A percentile compares a stretch with the other conserved stretches of the same genome.
Evolutionary conservation across 2,113 vertebrate species (phyloP).

Genomic region (Bungarus multicinctus): DNA sequence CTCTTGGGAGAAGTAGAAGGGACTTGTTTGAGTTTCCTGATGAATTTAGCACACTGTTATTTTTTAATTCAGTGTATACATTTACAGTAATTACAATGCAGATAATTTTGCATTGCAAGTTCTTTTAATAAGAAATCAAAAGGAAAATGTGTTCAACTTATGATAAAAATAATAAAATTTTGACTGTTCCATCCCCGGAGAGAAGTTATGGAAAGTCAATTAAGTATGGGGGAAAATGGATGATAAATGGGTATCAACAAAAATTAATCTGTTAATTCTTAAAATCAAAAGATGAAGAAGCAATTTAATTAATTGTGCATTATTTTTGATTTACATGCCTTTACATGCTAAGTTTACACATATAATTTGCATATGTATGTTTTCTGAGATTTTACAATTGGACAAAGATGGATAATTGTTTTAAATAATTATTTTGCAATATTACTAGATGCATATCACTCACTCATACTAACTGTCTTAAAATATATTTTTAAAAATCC

Average conservation of each 20-base stretch:
- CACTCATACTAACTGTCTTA: not conserved
- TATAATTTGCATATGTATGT: not conserved
- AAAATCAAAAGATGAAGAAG: not conserved
- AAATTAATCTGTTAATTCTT: not conserved
- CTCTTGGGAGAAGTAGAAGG: not conserved
- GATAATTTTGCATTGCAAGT: not conserved
- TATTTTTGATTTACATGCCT: not conserved
- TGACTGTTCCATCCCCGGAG: not conserved
- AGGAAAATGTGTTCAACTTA: not conserved
- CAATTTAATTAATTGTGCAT: not conserved
- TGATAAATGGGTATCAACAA: not conserved
- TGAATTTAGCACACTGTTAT: not conserved
- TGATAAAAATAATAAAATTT: not conserved
- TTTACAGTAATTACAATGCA: not conserved
- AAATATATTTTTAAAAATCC: not conserved
- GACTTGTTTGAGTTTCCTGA: not conserved
- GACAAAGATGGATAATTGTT: not conserved
- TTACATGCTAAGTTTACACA: not conserved
- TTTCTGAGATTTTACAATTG: not conserved
- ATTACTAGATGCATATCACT: not conserved
- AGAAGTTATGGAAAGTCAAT: not conserved
- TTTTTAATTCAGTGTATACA: not conserved
- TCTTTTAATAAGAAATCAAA: not conserved
- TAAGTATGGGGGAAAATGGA: not conserved
- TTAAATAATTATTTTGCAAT: not conserved